Percentiles rank a stretch among this genome's conserved stretches.
Conservation (phyloP, 2,113 vertebrate species). For the Varanus salvator region DNA sequence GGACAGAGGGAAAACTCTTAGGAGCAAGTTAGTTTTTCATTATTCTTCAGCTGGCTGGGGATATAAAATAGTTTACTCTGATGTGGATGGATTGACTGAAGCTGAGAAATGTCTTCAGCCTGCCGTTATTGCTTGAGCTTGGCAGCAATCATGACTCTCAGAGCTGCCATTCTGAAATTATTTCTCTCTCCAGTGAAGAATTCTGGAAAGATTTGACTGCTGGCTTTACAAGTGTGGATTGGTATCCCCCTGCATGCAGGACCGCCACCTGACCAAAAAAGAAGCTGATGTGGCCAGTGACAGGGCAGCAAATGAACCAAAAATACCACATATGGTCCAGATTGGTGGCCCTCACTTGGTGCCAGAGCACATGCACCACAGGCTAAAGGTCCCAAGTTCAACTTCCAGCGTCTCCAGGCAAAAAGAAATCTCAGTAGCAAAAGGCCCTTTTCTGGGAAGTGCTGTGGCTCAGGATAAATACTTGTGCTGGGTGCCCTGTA, state of each 20-base stretch:
- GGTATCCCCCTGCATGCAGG: constrained; percentile 33
- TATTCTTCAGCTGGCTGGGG: constrained; percentile 28
- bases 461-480: too few species aligned
- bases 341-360: too few species aligned
- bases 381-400: too few species aligned
- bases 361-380: too few species aligned
- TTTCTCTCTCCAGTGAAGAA: constrained; percentile 31
- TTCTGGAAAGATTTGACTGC: constrained; percentile 35
- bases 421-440: too few species aligned
- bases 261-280: constrained; percentile 1
- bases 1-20: constrained; percentile 21
- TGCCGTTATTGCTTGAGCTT: constrained; percentile 29
- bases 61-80: constrained; percentile 23
- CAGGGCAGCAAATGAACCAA: too few species aligned
- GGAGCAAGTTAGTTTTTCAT: constrained; percentile 18
- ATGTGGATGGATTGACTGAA: constrained; percentile 31
- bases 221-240: constrained; percentile 50
- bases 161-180: constrained; percentile 1
- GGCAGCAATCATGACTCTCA: neutral
- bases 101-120: constrained; percentile 26
- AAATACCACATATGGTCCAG: too few species aligned
- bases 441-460: too few species aligned
- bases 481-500: too few species aligned
- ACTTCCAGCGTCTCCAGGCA: too few species aligned
- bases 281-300: neutral